Percentiles rank a stretch among this genome's conserved stretches.
phyloP scores from a whole-genome alignment of 2,888 invertebrate genomes.

The Zele albiditarsus region DNA sequence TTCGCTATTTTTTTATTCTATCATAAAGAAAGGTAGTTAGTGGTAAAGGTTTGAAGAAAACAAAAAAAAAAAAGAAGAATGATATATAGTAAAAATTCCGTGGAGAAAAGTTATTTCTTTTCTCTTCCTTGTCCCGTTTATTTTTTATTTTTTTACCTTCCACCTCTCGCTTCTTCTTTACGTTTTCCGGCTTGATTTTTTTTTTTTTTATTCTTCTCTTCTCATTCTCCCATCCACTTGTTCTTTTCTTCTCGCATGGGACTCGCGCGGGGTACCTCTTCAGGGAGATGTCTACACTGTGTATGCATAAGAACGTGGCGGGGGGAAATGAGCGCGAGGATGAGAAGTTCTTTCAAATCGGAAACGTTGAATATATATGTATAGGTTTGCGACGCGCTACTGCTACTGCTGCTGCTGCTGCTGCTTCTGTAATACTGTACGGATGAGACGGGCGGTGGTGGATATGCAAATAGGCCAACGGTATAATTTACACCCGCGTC shows the following conservation, averaged over 20 bases:
- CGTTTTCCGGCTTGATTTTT: neutral
- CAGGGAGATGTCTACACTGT: conserved; percentile 3
- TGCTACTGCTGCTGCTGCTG: too few relatives aligned
- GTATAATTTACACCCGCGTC: conserved; percentile 68
- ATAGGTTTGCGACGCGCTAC: conserved; percentile 24
- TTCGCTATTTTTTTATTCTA: conserved; percentile 4
- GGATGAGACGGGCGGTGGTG: conserved; percentile 42
- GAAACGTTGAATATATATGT: conserved; percentile 53
- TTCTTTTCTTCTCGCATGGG: conserved; percentile 50
- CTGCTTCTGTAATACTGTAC: conserved; percentile 45
- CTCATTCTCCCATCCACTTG: neutral
- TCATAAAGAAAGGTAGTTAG: neutral
- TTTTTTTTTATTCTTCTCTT: too few relatives aligned
- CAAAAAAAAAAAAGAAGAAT: neutral
- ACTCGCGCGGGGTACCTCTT: conserved; percentile 47
- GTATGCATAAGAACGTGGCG: neutral
- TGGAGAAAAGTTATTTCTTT: conserved; percentile 9
- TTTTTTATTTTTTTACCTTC: conserved; percentile 34
- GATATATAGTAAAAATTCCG: neutral
- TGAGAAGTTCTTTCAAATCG: conserved; percentile 36
- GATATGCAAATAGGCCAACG: conserved; percentile 67
- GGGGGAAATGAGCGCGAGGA: neutral
- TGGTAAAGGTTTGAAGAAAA: too few relatives aligned
- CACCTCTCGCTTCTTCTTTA: conserved; percentile 24
- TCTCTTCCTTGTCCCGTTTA: conserved; percentile 34